Base-by-base conservation (phyloP, 2,797 vertebrate genomes). In the Salmo trutta region DNA sequence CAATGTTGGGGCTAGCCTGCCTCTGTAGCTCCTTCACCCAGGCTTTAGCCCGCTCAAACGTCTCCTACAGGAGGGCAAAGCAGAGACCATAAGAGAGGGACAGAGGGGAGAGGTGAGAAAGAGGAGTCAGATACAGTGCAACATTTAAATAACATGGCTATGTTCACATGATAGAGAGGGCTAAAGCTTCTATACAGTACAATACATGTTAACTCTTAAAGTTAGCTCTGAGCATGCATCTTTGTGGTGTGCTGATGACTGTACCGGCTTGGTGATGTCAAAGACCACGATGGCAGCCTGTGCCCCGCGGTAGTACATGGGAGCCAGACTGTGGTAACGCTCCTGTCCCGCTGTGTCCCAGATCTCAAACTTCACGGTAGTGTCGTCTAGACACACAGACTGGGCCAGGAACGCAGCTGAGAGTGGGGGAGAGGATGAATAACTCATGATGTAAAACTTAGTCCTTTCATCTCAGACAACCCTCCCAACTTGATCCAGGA, bases 1-100 rank as follows among this genome's bases (percentile, higher is more conserved):
- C 95, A 0, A 96, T 96, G 90, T 95, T 96, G 6, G 95, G 95
- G 82, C 95, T 96, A 72, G 95, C 95, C 88, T 96, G 95, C 77
- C 95, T 90, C 91, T 96, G 95, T 78, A 96, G 92, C 88, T 96
- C 95, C 87, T 95, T 96, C 81, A 96, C 95, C 95, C 95, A 96
- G 73, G 95, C 95, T 78, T 96, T 96, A 68, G 95, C 95, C 78
- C 95, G 80, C 84, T 95, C 95, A 86, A 96, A 96, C 0, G 95
- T 95, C 79, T 96, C 95, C 95, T 96, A 82, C 41, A 79, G 15
- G 29, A 33, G 75, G 75, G 2, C 4, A 33, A 4, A 67, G 12
- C 15, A 54, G 36, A 65, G 64, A 12, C 51, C 5, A 16, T 21
- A 14, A 73, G 69, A 27, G 6, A 47, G n/a, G n/a, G n/a, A 19